phyloP scores from a whole-genome alignment of 2,797 vertebrate species.

The Hoplostethus mediterraneus region DNA sequence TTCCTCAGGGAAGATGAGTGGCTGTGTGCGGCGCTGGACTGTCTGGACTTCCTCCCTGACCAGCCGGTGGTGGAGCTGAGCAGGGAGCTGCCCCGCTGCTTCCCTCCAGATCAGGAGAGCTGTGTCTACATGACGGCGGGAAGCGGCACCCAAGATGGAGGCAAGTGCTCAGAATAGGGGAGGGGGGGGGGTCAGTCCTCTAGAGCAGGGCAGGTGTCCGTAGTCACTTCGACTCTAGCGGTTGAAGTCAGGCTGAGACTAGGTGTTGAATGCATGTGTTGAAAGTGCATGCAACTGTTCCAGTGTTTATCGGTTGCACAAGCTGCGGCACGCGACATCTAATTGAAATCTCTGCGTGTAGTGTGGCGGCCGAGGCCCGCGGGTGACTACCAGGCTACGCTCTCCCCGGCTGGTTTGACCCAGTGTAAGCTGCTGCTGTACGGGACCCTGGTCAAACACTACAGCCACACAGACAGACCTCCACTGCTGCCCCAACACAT shows the following conservation, averaged over 20 bases:
- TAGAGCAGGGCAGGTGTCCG: not conserved
- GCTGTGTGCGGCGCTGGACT: conserved; percentile 90
- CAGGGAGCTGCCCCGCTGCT: conserved; percentile 79
- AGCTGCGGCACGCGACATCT: not conserved
- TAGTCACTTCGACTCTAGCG: not conserved
- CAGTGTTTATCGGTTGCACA: not conserved
- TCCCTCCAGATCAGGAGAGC: conserved; percentile 47
- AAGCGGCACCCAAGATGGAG: not conserved
- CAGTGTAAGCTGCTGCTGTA: conserved; percentile 89
- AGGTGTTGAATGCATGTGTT: too few relatives aligned
- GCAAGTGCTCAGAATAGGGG: conserved; percentile 23
- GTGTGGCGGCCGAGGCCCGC: conserved; percentile 2
- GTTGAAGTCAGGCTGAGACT: not conserved
- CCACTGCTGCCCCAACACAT: conserved; percentile 87
- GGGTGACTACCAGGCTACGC: conserved; percentile 12
- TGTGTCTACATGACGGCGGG: conserved; percentile 17
- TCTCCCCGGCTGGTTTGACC: conserved; percentile 38
- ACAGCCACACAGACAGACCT: conserved; percentile 82
- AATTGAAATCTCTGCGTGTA: conserved; percentile 9
- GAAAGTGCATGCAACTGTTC: not conserved
- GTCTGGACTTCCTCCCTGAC: conserved; percentile 93
- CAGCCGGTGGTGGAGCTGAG: conserved; percentile 91
- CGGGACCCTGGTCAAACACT: conserved; percentile 88
- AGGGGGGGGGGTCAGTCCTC: not conserved
- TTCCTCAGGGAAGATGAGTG: conserved; percentile 89